Evolutionary conservation across 2,888 invertebrate species (phyloP), one percentile per base, ranked within the genome.

Genomic region (Alloscopus bannaensis): DNA sequence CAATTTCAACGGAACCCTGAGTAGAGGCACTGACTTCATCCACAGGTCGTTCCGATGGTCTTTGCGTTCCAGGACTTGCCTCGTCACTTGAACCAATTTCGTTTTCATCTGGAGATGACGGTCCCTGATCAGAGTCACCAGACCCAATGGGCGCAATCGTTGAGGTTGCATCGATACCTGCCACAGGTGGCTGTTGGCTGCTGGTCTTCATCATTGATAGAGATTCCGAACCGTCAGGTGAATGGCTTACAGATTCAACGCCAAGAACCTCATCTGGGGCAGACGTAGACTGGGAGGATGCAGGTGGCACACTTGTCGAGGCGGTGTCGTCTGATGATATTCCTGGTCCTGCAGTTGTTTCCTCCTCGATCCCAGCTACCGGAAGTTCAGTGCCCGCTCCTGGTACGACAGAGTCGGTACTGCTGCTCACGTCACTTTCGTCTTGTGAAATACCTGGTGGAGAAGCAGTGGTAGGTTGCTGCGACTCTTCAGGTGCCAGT

Each of bases 141-240:
- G 60, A 22, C 1, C 36, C 16, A 31, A 60, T 22, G 0, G 66
- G 60, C 11, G 52, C n/a, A 31, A 4, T 60, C 6, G 75, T 45
- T 13, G 75, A 66, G 20, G 18, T 28, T 4, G 29, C 18, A n/a
- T 18, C 28, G 40, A 40, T 57, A 22, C 45, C 29, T n/a, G 40
- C 18, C 0, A 4, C 42, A 6, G 71, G 40, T 16, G 71, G 47
- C 6, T 29, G 18, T n/a, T 26, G 28, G 11, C 76, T 81, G 45
- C 71, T 81, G n/a, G 77, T 71, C 18, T 66, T 60, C 22, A 47
- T 52, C 76, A 81, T 76, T 20, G 65, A 57, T 4, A 81, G 52
- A 18, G 45, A 50, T 68, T 81, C 77, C 0, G 81, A 70, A n/a
- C 72, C 71, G 28, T 81, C 81, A 6, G 81, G 81, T 3, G 81